phyloP scores from a whole-genome alignment of 2,888 invertebrate species.

The Pterobdella sp. region DNA sequence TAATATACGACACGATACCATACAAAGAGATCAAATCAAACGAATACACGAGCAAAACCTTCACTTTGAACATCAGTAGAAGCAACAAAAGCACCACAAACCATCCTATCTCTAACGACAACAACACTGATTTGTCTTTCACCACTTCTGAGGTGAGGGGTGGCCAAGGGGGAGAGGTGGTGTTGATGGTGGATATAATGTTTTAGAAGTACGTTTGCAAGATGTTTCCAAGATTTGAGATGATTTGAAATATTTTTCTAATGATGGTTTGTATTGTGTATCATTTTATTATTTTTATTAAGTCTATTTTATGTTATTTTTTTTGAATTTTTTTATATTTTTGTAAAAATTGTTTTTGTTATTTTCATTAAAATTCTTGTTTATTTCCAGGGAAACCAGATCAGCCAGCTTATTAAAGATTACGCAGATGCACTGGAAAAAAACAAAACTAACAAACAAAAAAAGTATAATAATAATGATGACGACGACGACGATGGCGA shows the following conservation, averaged over 20 bases:
- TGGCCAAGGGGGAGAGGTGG: too few species aligned
- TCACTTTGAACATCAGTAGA: constrained; percentile 84
- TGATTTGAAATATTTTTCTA: too few species aligned
- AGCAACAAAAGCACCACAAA: constrained; percentile 44
- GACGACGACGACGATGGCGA: background rate
- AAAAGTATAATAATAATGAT: background rate
- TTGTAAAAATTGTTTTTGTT: background rate
- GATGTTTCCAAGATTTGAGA: too few species aligned
- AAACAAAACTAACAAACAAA: background rate
- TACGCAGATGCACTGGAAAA: background rate
- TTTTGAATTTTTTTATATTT: background rate
- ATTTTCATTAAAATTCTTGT: background rate
- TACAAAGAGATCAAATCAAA: constrained; percentile 80
- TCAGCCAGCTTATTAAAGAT: background rate
- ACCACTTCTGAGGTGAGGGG: constrained; percentile 76
- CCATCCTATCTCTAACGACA: background rate
- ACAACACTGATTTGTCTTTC: constrained; percentile 77
- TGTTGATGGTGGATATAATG: constrained; percentile 8
- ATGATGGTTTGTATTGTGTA: too few species aligned
- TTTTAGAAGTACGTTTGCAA: background rate
- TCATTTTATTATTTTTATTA: background rate
- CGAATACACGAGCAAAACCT: constrained; percentile 80
- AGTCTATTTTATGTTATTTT: background rate
- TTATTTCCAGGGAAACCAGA: background rate
- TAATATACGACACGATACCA: constrained; percentile 78